Evolutionary conservation across 1,140 invertebrate genomes (phyloP).

Genomic region (Heliconius eleuchia): DNA sequence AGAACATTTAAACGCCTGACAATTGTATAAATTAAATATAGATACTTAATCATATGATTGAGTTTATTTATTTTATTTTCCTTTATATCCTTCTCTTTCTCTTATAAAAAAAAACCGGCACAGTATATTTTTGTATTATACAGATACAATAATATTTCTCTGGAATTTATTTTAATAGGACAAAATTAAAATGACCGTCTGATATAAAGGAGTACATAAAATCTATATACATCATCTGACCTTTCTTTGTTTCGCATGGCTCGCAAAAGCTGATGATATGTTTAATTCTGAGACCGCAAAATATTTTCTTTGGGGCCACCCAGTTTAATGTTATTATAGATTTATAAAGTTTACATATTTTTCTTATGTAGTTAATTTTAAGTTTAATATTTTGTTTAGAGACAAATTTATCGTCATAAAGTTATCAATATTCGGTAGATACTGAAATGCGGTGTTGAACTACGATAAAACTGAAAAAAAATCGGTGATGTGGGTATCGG

Average conservation of each 20-base stretch:
- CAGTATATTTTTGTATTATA: no score
- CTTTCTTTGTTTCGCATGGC: slow-evolving; percentile 31
- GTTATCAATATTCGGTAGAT: no score
- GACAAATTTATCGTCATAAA: no score
- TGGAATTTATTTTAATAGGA: background rate
- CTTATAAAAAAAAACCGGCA: background rate
- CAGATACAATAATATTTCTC: background rate
- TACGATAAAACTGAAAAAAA: no score
- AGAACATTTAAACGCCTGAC: no score
- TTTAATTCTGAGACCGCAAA: slow-evolving; percentile 34
- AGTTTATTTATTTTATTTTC: background rate
- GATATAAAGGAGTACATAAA: background rate
- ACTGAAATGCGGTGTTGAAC: no score
- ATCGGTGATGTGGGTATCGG: no score
- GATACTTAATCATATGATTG: no score
- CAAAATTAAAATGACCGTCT: background rate
- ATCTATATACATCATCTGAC: slow-evolving; percentile 10
- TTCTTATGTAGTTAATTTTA: background rate
- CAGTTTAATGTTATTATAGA: background rate
- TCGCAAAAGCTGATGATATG: slow-evolving; percentile 13
- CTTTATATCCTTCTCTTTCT: background rate
- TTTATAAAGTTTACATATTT: background rate
- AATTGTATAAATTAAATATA: no score
- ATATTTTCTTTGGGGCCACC: slow-evolving; percentile 18
- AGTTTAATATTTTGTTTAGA: background rate